These are phyloP conservation scores for Galeopsomyia nigrocyanea DNA, from an alignment of 2,888 invertebrate genomes.

Conservation along the genomic window DNA sequence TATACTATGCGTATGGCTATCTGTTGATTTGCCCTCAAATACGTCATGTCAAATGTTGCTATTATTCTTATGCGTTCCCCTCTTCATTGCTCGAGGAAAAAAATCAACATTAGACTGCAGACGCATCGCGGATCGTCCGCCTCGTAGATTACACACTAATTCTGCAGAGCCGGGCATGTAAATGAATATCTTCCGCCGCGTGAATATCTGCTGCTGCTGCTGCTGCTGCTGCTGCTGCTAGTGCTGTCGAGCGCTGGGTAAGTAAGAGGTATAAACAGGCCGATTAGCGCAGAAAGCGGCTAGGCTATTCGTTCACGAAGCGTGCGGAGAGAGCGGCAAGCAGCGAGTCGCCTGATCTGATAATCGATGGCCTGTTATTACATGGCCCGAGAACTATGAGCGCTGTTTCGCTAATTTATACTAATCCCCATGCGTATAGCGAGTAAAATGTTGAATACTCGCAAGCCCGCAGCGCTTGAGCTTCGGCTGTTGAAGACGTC, in stretches of 20 bases:
- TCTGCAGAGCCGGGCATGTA: constrained; percentile 44
- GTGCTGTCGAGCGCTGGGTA: constrained; percentile 50
- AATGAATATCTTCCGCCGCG: constrained; percentile 53
- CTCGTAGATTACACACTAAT: constrained; percentile 48
- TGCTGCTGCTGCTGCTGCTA: constrained; percentile 36
- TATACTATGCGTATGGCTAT: too few species aligned
- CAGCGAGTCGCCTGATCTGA: constrained; percentile 50
- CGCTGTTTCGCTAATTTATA: constrained; percentile 59
- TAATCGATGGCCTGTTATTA: constrained; percentile 57
- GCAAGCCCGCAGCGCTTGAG: too few species aligned
- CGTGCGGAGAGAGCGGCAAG: not conserved
- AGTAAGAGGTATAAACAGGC: constrained; percentile 55
- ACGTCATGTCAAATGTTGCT: not conserved
- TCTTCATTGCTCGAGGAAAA: constrained; percentile 43
- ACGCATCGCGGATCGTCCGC: not conserved
- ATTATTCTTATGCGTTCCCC: constrained; percentile 46
- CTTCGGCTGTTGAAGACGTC: too few species aligned
- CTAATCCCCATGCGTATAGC: constrained; percentile 55
- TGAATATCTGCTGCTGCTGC: constrained; percentile 41
- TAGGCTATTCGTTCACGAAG: not conserved
- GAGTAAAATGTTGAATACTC: too few species aligned
- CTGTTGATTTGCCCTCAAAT: too few species aligned
- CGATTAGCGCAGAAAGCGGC: constrained; percentile 48
- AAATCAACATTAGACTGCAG: constrained; percentile 1
- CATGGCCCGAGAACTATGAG: constrained; percentile 38